Conservation (phyloP, 2,888 invertebrate species). For the Rhingia campestris region DNA sequence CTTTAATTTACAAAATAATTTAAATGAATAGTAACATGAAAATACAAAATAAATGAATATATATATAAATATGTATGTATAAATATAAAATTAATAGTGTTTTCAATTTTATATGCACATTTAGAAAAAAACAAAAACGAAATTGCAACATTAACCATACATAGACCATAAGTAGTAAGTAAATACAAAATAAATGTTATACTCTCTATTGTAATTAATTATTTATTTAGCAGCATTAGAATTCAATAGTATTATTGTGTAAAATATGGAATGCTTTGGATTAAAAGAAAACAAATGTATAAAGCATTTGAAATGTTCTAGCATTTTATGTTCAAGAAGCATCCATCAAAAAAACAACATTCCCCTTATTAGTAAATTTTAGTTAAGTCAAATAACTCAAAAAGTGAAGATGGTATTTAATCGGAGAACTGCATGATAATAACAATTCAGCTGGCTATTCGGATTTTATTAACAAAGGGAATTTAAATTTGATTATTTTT, state of each 20-base stretch:
- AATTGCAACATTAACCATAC: constrained; percentile 63
- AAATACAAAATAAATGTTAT: constrained; percentile 60
- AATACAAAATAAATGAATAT: constrained; percentile 34
- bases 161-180: constrained; percentile 57
- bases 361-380: too few relatives aligned
- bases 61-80: constrained; percentile 55
- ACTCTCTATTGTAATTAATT: constrained; percentile 58
- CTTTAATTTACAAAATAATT: constrained; percentile 17
- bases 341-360: constrained; percentile 27
- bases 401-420: too few relatives aligned
- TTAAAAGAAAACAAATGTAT: constrained; percentile 17
- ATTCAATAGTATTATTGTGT: constrained; percentile 60
- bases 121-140: constrained; percentile 64
- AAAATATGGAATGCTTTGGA: constrained; percentile 50
- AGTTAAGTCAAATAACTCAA: too few relatives aligned
- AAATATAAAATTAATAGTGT: constrained; percentile 61
- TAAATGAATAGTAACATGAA: constrained; percentile 31
- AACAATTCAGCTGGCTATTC: too few relatives aligned
- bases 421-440: too few relatives aligned
- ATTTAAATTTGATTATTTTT: constrained; percentile 31
- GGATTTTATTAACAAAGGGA: background rate
- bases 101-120: constrained; percentile 74
- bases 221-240: constrained; percentile 46
- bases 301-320: constrained; percentile 16
- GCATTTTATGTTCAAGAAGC: constrained; percentile 58